phyloP scores from a whole-genome alignment of 2,797 vertebrate genomes.

The Sphenodon punctatus region DNA sequence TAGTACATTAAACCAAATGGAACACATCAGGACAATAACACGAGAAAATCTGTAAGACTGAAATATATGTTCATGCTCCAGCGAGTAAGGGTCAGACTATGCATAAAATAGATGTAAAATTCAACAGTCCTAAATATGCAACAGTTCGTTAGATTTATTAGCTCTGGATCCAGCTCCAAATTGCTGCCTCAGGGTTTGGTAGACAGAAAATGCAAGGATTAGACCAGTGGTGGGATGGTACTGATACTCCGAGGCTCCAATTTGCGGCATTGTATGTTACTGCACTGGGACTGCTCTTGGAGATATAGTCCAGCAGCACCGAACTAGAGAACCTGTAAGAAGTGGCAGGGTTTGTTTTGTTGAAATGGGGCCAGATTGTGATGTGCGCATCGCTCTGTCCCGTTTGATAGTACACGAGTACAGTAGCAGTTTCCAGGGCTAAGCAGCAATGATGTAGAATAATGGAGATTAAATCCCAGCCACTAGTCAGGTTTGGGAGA shows the following conservation, averaged over 20 bases:
- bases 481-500: neutral
- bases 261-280: accelerated
- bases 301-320: too few species aligned
- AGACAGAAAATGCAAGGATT: neutral
- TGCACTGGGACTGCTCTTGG: neutral
- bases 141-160: neutral
- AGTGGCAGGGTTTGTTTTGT: neutral
- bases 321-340: neutral
- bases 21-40: neutral
- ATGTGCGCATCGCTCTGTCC: neutral
- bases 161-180: neutral
- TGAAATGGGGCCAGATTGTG: neutral
- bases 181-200: neutral
- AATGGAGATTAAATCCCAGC: neutral
- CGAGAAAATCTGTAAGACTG: neutral
- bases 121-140: neutral
- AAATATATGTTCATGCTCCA: neutral
- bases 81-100: neutral
- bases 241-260: neutral
- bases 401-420: neutral
- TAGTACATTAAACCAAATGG: neutral
- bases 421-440: neutral
- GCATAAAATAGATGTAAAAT: neutral
- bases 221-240: neutral
- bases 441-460: neutral